These are phyloP conservation scores for Andrena bicolor DNA, from an alignment of 2,888 invertebrate genomes.

Conservation along the genomic window DNA sequence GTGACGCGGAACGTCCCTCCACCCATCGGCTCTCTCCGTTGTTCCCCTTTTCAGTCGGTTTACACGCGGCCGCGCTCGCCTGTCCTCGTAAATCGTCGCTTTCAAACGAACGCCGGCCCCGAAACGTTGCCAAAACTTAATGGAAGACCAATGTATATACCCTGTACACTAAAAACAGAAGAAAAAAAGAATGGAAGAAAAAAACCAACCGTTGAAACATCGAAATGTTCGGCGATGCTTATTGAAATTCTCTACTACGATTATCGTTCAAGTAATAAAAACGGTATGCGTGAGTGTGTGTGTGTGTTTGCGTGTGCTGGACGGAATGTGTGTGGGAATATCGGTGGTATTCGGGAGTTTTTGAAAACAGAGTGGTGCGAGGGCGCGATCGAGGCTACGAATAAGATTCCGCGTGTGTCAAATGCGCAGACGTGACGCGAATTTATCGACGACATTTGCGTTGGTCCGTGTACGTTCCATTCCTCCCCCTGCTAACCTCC, in stretches of 20 bases:
- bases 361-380: conserved; percentile 24
- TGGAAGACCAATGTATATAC: conserved; percentile 79
- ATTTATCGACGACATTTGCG: conserved; percentile 45
- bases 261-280: conserved; percentile 59
- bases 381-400: conserved; percentile 30
- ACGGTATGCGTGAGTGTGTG: conserved; percentile 11
- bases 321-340: conserved; percentile 12
- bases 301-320: not conserved
- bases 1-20: not conserved
- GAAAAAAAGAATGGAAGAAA: not conserved
- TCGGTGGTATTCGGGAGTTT: conserved; percentile 29
- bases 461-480: conserved; percentile 26
- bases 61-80: not conserved
- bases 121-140: conserved; percentile 70
- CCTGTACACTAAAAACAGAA: conserved; percentile 69
- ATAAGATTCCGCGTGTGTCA: conserved; percentile 49
- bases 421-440: conserved; percentile 50
- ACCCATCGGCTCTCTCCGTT: not conserved
- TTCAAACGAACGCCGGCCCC: conserved; percentile 38
- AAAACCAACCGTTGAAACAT: conserved; percentile 54
- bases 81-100: conserved; percentile 44
- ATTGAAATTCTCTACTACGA: conserved; percentile 69
- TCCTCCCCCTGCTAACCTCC: too few relatives aligned
- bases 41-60: conserved; percentile 3
- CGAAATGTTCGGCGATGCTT: conserved; percentile 75